Base-by-base conservation (phyloP, 2,113 vertebrate species). In the Taxidea taxus region DNA sequence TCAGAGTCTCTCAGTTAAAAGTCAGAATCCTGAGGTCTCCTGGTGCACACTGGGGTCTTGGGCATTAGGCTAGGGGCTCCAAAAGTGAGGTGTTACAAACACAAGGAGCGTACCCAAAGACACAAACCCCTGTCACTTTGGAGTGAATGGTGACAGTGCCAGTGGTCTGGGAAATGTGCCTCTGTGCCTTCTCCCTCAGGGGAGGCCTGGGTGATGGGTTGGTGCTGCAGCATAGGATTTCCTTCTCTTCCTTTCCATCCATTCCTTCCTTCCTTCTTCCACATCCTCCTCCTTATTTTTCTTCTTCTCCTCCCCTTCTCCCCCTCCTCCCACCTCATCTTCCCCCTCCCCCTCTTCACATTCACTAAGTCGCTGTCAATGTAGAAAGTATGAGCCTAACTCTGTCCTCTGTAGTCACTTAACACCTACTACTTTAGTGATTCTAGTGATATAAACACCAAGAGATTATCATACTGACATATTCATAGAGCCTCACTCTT, bases 71-170 rank as follows among this genome's bases (percentile, higher is more conserved):
- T 29, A 3, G 34, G 72, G 21, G 25, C 31, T 31, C 42, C 25
- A 27, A 34, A n/a, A 42, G 7, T 15, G 54, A 92, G n/a, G 5
- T 18, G 4, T 3, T 16, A 3, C 29, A 12, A n/a, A 27, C 4
- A 3, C 27, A 62, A 44, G 21, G 29, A 75, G 18, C 5, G 12
- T 6, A 10, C 27, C 23, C 34, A 15, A 29, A 62, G 68, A 0
- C 54, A 74, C 0, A 7, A 47, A 13, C 37, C 13, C 15, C 31
- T 58, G 12, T 27, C 29, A 72, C 2, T 16, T 54, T 1, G 7
- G n/a, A 0, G 49, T 29, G 29, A 39, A 23, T 6, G 2, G 29
- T 3, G 6, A 12, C 34, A 11, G 37, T 1, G 6, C 8, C 4
- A 1, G n/a, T 9, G 25, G 39, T 16, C 74, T 4, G 16, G 42